Evolutionary conservation across 2,888 invertebrate species (phyloP), one percentile per base, ranked within the genome.

Genomic region (Bursaphelenchus okinawaensis): DNA sequence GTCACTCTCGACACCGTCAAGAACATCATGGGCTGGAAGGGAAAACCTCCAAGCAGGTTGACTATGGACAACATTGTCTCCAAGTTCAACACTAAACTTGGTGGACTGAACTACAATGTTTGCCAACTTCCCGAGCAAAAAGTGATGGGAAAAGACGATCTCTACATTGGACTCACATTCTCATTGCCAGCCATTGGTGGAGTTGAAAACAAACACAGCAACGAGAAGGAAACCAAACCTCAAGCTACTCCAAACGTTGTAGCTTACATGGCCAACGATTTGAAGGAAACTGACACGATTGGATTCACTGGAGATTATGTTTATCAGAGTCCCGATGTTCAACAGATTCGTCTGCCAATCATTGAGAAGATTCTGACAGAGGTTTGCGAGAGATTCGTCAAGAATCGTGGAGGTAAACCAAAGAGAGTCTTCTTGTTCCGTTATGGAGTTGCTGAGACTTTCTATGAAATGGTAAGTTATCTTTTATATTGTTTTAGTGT

Each of bases 371-470:
- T 54, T 19, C 3, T 54, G 6, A 40, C 16, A n/a, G 40, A 40
- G n/a, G n/a, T n/a, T 40, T 3, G 12, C n/a, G 3, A 4, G n/a
- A 24, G 54, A 4, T 54, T n/a, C 54, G 4, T 54, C 54, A 54
- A 1, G 54, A 58, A 50, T 20, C 29, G 69, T 12, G 60, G 58
- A 16, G 26, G 20, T 4, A n/a, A 9, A 12, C 74, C 76, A 1
- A 66, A 68, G 23, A 62, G 68, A 12, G 50, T 77, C 29, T 62
- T 76, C 54, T 31, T 77, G n/a, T 77, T 71, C 63, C 64, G 77
- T 9, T 69, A 69, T 23, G 76, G 74, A 12, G 40, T 40, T n/a
- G 6, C 1, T 2, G 40, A 40, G 40, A 4, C 3, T 1, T 16
- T 6, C 3, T 40, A 40, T 4, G 40, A 40, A 16, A 4, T 40